Evolutionary conservation across 2,113 vertebrate species (phyloP), one percentile per base, ranked within the genome.

Genomic region (Grammomys surdaster): DNA sequence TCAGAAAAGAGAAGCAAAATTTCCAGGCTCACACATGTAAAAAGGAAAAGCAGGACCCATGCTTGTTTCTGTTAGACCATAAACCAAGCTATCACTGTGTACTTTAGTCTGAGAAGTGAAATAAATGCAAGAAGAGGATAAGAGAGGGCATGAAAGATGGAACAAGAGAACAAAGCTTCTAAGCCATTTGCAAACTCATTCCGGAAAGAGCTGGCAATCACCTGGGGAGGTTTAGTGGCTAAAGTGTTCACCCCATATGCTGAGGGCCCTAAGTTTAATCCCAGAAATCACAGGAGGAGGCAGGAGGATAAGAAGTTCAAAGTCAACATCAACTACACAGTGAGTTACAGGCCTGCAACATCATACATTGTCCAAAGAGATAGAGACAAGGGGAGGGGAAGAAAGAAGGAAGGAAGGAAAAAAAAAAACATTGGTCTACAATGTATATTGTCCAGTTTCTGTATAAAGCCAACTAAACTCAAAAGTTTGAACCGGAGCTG

Each of bases 381-480:
- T 10, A 36, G 7, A 86, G 26, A 36, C 9, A 48, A 33, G 51
- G 22, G 20, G 2, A 40, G 28, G 63, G 10, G 60, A 67, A 28
- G 24, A 28, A 36, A 19, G 63, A 67, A 33, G 43, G 17, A 48
- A 67, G 60, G 58, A 48, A 33, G 72, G 20, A 6, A 73, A 48
- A 33, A 88, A 88, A 6, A 73, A 48, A 33, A 22, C 28, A 67
- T 3, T 7, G 63, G 75, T 73, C 81, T 72, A 75, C 85, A 90
- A 40, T 65, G 51, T 67, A 87, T 31, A 87, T 31, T 90, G 89
- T 65, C 51, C 51, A 31, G 58, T 81, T 96, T 93, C 90, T 84
- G 26, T 46, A 82, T 85, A 87, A 96, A 88, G 48, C 76, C 94
- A 75, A 31, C 89, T 90, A 84, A 96, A 91, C 94, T 70, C 1